Evolutionary conservation across 1,140 invertebrate genomes (phyloP), one percentile per base, ranked within the genome.

Genomic region (Eurosta solidaginis): DNA sequence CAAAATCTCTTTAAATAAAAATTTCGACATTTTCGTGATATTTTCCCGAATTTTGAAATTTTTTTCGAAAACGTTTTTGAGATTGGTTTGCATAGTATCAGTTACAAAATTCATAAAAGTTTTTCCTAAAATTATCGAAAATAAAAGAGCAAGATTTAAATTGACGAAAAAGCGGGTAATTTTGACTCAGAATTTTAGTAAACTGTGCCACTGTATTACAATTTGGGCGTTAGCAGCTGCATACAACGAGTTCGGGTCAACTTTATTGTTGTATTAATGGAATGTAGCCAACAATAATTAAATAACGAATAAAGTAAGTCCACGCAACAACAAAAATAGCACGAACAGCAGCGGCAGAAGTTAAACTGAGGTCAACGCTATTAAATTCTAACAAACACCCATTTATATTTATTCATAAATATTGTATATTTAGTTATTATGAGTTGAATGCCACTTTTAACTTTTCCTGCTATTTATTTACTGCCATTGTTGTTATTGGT

Each of bases 391-490:
- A 68, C 33, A n/a, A 40, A 68, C 27, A 54, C 50, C 29, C 54
- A 59, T 27, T 27, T 22, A 59, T 22, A 3, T 1, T 17, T 17
- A 33, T 7, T 4, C 7, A 33, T 33, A 20, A 14, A n/a, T 33
- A 49, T n/a, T 14, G 27, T 3, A 22, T 20, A 33, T 68, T 20
- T 40, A 22, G 17, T 2, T 33, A 40, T 40, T 68, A 22, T 4
- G 7, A 40, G 33, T 68, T 17, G 59, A 68, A 68, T 14, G 59
- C 12, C 59, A 20, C n/a, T 68, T 68, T n/a, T 36, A 36, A 7
- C 59, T 68, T 68, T 40, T 68, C 29, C 59, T 68, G 59, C 27
- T 68, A n/a, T n/a, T n/a, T n/a, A n/a, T n/a, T n/a, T n/a, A 33
- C n/a, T 5, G 17, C 29, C 6, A 29, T 33, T 17, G 33, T 3